These are phyloP conservation scores for Phyllotis vaccarum DNA, from an alignment of 2,797 vertebrate genomes.

Conservation along the genomic window DNA sequence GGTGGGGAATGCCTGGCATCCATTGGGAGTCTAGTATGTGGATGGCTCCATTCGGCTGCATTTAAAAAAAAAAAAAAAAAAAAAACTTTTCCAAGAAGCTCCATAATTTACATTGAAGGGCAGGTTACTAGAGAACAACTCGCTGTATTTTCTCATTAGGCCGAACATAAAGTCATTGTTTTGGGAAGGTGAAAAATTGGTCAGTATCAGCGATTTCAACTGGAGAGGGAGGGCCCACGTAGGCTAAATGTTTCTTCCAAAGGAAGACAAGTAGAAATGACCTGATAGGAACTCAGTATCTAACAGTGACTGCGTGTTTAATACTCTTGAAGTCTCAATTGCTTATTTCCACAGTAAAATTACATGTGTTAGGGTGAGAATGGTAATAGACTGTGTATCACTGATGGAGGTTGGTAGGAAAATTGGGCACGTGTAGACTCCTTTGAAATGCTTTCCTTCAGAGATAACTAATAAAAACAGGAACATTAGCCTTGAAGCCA, in stretches of 20 bases:
- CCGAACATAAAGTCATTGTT: conserved; percentile 39
- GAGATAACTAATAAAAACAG: background rate
- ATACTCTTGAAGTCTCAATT: conserved; percentile 51
- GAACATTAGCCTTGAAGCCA: conserved; percentile 45
- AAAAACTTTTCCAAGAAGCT: conserved; percentile 36
- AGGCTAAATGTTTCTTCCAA: conserved; percentile 34
- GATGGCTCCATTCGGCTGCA: background rate
- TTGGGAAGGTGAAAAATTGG: conserved; percentile 48
- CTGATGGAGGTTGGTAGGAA: background rate
- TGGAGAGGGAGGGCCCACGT: background rate
- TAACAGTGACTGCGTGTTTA: background rate
- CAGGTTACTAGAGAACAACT: background rate
- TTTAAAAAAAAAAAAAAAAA: too few species aligned
- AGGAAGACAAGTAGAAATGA: conserved; percentile 33
- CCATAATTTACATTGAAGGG: conserved; percentile 20
- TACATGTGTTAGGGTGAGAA: background rate
- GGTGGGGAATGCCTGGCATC: background rate
- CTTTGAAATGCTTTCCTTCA: background rate
- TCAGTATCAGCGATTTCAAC: conserved; percentile 28
- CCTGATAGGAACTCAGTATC: conserved; percentile 19
- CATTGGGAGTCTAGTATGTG: background rate
- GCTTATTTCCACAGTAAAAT: conserved; percentile 55
- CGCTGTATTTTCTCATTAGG: conserved; percentile 1
- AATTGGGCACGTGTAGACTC: rapidly evolving
- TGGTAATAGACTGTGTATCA: background rate